These are phyloP conservation scores for Crepidodera aurea DNA, from an alignment of 2,888 invertebrate species.

Conservation along the genomic window DNA sequence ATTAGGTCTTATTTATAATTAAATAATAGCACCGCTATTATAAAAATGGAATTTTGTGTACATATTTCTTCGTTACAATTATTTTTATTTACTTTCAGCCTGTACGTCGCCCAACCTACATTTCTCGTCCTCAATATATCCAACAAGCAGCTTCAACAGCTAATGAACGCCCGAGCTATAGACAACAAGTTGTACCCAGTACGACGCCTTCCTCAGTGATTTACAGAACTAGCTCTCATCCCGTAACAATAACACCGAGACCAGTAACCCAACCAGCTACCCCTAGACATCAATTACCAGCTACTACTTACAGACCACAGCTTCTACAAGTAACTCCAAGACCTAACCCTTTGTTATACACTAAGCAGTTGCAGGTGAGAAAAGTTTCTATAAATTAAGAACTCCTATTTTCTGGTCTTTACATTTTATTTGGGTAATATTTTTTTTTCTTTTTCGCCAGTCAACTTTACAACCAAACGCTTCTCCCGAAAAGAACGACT, in stretches of 20 bases:
- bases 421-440: too few relatives aligned
- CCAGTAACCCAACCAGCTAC: conserved; percentile 60
- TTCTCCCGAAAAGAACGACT: conserved; percentile 62
- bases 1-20: too few relatives aligned
- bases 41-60: too few relatives aligned
- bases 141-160: conserved; percentile 44
- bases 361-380: conserved; percentile 51
- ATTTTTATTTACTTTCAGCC: conserved; percentile 52
- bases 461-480: conserved; percentile 22
- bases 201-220: conserved; percentile 62
- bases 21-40: too few relatives aligned
- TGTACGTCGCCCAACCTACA: conserved; percentile 57
- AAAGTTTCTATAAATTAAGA: too few relatives aligned
- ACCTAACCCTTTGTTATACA: conserved; percentile 58
- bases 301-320: conserved; percentile 73
- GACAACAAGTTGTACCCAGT: conserved; percentile 60
- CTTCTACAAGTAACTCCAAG: conserved; percentile 68
- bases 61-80: too few relatives aligned
- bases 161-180: conserved; percentile 44
- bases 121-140: conserved; percentile 55
- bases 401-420: neutral
- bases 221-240: conserved; percentile 59
- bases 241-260: conserved; percentile 69
- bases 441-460: conserved; percentile 15
- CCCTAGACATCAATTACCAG: conserved; percentile 65